These are phyloP conservation scores for Geotrypetes seraphini DNA, from an alignment of 2,797 vertebrate genomes.

Conservation along the genomic window DNA sequence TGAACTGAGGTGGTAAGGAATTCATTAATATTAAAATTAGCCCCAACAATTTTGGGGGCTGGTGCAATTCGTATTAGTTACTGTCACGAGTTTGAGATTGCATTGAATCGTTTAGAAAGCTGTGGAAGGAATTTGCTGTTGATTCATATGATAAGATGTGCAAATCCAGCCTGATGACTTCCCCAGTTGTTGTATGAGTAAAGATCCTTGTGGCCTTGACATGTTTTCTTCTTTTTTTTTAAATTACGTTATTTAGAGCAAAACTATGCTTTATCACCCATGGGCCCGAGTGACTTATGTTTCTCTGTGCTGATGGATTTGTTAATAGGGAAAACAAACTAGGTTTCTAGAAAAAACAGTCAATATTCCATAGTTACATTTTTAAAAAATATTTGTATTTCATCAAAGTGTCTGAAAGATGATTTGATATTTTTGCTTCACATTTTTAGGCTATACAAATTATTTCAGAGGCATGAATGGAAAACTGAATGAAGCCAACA, in stretches of 20 bases:
- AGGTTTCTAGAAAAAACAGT: conserved; percentile 42
- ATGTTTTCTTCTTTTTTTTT: too few species aligned
- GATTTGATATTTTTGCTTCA: conserved; percentile 64
- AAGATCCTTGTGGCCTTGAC: conserved; percentile 26
- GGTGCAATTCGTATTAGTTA: conserved; percentile 77
- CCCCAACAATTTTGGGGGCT: conserved; percentile 77
- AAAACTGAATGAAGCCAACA: not conserved
- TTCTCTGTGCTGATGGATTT: conserved; percentile 48
- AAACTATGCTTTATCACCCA: too few species aligned
- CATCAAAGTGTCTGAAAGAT: conserved; percentile 64
- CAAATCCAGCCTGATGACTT: conserved; percentile 29
- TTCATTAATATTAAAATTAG: conserved; percentile 99
- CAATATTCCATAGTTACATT: conserved; percentile 62
- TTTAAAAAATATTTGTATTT: too few species aligned
- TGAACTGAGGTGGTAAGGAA: conserved; percentile 98
- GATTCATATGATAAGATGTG: conserved; percentile 37
- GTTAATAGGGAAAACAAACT: conserved; percentile 54
- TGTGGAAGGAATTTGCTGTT: conserved; percentile 44
- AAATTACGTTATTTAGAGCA: too few species aligned
- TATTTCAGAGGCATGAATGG: conserved; percentile 39
- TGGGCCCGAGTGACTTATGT: too few species aligned
- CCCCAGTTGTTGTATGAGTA: conserved; percentile 34
- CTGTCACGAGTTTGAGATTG: conserved; percentile 74
- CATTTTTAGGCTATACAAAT: too few species aligned
- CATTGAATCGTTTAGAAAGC: conserved; percentile 56